Evolutionary conservation across 2,797 vertebrate genomes (phyloP).

Genomic region (Poeciliopsis infans): DNA sequence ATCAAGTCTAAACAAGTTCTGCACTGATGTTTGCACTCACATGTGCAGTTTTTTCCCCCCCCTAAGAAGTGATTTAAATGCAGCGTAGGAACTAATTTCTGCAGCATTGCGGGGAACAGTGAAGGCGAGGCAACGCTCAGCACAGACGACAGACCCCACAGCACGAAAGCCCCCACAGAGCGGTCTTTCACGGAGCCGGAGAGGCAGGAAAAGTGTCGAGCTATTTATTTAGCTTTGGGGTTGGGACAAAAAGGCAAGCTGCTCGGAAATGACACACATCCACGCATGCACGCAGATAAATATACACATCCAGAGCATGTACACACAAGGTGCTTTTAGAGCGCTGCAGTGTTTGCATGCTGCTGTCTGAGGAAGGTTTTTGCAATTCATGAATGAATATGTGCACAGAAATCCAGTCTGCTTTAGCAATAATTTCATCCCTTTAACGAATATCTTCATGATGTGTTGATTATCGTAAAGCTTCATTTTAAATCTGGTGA

Average conservation of each 20-base stretch:
- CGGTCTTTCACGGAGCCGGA: conserved; percentile 44
- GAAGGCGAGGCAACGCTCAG: background rate
- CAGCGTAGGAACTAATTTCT: background rate
- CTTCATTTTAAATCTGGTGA: background rate
- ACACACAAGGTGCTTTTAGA: conserved; percentile 29
- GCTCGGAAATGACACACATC: conserved; percentile 56
- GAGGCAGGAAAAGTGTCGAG: conserved; percentile 40
- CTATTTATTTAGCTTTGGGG: conserved; percentile 67
- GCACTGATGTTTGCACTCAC: background rate
- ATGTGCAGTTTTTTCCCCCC: background rate
- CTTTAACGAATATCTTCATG: background rate
- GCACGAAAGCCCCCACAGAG: conserved; percentile 48
- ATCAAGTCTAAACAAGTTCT: background rate
- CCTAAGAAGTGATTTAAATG: background rate
- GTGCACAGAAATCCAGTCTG: background rate
- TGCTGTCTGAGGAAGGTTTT: background rate
- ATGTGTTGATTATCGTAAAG: background rate
- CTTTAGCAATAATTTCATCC: background rate
- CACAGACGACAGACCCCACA: conserved; percentile 50
- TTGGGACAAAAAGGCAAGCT: conserved; percentile 38
- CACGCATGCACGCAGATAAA: conserved; percentile 46
- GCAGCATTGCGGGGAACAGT: background rate
- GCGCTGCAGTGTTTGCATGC: background rate
- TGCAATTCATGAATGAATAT: background rate
- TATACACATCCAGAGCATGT: conserved; percentile 43